Conservation (phyloP, 2,113 vertebrate species). For the Cyanocitta stelleri region DNA sequence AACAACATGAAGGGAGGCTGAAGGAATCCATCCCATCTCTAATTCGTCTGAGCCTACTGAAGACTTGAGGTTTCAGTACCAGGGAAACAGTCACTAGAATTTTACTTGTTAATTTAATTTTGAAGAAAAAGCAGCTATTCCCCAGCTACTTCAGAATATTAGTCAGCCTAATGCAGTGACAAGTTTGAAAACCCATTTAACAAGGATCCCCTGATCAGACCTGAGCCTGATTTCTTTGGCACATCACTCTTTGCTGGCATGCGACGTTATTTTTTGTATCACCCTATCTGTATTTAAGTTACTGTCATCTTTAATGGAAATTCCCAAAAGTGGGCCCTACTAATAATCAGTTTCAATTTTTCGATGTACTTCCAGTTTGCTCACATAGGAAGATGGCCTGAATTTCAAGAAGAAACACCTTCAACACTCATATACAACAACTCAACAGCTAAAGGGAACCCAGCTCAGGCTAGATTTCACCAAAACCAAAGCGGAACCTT, state of each 20-base stretch:
- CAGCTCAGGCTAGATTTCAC: not conserved
- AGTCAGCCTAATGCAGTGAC: not conserved
- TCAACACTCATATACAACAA: not conserved
- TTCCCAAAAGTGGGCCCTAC: not conserved
- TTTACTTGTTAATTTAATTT: not conserved
- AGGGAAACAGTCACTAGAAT: not conserved
- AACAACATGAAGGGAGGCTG: not conserved
- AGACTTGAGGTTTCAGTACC: not conserved
- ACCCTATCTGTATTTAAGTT: not conserved
- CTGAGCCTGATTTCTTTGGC: not conserved
- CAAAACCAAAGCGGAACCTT: not conserved
- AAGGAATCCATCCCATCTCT: not conserved
- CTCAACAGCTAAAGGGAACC: not conserved
- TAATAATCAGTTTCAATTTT: not conserved
- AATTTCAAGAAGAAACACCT: not conserved
- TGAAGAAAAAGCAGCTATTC: not conserved
- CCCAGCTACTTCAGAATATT: not conserved
- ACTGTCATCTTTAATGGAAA: not conserved
- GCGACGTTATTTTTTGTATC: fast-evolving
- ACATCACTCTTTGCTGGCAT: not conserved
- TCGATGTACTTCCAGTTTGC: not conserved
- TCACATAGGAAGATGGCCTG: not conserved
- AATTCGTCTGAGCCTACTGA: not conserved
- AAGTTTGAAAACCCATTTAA: not conserved
- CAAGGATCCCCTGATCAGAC: not conserved